Evolutionary conservation across 2,797 vertebrate genomes (phyloP), one percentile per base, ranked within the genome.

Genomic region (Tinamus major): DNA sequence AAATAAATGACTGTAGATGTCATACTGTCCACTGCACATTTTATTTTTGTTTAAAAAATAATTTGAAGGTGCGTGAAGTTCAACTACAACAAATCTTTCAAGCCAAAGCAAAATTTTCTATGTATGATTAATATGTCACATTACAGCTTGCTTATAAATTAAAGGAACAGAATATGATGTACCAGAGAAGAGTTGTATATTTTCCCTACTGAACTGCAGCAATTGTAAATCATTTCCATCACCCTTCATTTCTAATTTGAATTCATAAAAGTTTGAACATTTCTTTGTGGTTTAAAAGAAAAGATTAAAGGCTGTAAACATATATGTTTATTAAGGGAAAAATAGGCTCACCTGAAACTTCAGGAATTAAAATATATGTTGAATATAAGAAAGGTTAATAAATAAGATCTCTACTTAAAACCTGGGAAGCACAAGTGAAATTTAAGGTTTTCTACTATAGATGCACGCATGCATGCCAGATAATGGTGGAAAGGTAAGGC

Each of bases 101-200:
- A 91, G 79, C 42, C 70, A 69, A 93, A 95, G 64, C 17, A 88
- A 76, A 5, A 3, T 90, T 94, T 95, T 92, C 70, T 90, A 92
- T 91, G 13, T 61, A 77, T 92, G 89, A 96, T 95, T 96, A 97
- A 96, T 97, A 95, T 9, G 23, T 68, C 95, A 80, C 85, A 71
- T 93, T 95, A 87, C 53, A 90, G 75, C 58, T 77, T 79, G 74
- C 78, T 96, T 93, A 80, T 93, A 96, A 97, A 95, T 97, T 95
- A 95, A 96, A 95, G 69, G 44, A 96, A 69, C 8, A 74, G 76
- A 87, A 86, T 83, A 91, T 69, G 69, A 96, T 77, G 76, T 89
- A 86, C 86, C 85, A 87, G 77, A 91, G 81, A 95, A 68, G 68
- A 96, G 79, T 92, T 88, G 84, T 87, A 72, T 89, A 79, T 96